These are phyloP conservation scores for Mastacembelus armatus DNA, from an alignment of 2,797 vertebrate genomes.

Conservation along the genomic window DNA sequence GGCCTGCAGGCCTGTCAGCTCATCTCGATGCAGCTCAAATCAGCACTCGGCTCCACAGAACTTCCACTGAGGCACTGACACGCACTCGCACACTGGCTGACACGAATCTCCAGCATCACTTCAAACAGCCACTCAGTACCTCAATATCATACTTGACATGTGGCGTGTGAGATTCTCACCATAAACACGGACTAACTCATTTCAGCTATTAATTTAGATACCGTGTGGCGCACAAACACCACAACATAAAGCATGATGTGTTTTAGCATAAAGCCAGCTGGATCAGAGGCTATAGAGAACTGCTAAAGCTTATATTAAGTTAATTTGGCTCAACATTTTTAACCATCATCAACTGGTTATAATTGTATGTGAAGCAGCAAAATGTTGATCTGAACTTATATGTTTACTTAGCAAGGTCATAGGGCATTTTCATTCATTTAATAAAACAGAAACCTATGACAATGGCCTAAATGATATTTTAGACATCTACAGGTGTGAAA, in stretches of 20 bases:
- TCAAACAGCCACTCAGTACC: slow-evolving; percentile 60
- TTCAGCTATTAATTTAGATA: slow-evolving; percentile 34
- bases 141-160: slow-evolving; percentile 60
- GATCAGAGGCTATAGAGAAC: neutral
- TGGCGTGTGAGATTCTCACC: slow-evolving; percentile 28
- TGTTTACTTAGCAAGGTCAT: neutral
- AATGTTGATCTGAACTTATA: slow-evolving; percentile 1
- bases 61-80: slow-evolving; percentile 59
- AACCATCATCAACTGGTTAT: neutral
- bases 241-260: slow-evolving; percentile 16
- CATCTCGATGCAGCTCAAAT: slow-evolving; percentile 61
- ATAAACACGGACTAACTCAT: slow-evolving; percentile 34
- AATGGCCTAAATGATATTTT: too few relatives aligned
- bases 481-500: too few relatives aligned
- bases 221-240: slow-evolving; percentile 24
- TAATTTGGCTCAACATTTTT: neutral
- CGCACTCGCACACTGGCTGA: slow-evolving; percentile 61
- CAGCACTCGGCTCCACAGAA: slow-evolving; percentile 61
- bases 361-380: neutral
- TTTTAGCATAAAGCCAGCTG: slow-evolving; percentile 20
- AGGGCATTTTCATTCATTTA: slow-evolving; percentile 9
- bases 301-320: neutral
- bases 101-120: slow-evolving; percentile 67
- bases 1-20: slow-evolving; percentile 75
- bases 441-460: slow-evolving; percentile 26